Conservation (phyloP, 2,113 vertebrate species). For the Athene noctua region DNA sequence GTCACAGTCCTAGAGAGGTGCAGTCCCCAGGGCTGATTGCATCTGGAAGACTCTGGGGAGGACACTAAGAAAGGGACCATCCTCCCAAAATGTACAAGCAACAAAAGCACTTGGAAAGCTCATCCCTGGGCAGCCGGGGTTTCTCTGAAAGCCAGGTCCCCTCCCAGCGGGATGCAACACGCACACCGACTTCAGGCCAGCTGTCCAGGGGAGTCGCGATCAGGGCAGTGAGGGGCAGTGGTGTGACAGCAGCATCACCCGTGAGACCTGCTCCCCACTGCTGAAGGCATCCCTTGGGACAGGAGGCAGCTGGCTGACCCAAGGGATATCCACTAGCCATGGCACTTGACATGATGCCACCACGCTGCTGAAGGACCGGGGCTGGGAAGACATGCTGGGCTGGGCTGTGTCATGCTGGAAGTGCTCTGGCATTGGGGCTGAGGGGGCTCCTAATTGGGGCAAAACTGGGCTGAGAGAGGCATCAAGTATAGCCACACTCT, state of each 20-base stretch:
- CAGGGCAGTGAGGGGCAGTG: neutral
- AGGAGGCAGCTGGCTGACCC: neutral
- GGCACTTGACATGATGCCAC: neutral
- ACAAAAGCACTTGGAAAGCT: neutral
- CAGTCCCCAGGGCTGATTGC: neutral
- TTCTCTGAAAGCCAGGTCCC: neutral
- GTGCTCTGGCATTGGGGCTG: neutral
- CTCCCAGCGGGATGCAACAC: neutral
- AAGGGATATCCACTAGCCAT: neutral
- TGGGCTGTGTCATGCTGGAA: neutral
- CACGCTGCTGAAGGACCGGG: accelerated
- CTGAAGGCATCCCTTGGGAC: neutral
- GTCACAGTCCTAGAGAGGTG: neutral
- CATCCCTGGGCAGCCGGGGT: neutral
- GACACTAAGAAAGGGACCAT: neutral
- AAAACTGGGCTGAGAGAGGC: neutral
- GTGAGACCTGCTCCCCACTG: accelerated
- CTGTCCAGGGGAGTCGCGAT: accelerated
- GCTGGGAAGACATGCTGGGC: neutral
- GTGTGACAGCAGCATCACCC: neutral
- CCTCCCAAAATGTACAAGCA: neutral
- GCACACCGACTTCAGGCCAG: neutral
- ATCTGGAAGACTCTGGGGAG: neutral
- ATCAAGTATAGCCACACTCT: neutral
- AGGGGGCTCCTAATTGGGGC: neutral